Percentiles rank a stretch among this genome's conserved stretches.
These are phyloP conservation scores for Vanessa cardui DNA, from an alignment of 2,888 invertebrate genomes.

Conservation along the genomic window DNA sequence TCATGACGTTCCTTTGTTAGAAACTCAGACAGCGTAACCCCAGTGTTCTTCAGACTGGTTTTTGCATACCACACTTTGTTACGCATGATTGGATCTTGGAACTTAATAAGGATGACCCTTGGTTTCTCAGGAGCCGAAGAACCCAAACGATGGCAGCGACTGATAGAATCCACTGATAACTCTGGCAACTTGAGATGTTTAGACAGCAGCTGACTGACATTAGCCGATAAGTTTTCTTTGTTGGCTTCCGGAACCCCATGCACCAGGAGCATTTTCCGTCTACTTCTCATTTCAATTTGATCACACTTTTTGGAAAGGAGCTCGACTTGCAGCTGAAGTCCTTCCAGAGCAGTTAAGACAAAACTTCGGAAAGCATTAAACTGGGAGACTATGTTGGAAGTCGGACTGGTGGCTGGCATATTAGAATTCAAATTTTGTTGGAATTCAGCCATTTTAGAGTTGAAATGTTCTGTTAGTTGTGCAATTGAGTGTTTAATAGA, in stretches of 20 bases:
- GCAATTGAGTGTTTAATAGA: background rate
- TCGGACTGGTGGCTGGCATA: background rate
- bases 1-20: slow-evolving; percentile 6
- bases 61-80: background rate
- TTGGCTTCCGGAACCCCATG: slow-evolving; percentile 7
- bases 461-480: background rate
- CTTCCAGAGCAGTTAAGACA: background rate
- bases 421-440: background rate
- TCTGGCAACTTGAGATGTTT: background rate
- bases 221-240: background rate
- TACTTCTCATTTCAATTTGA: slow-evolving; percentile 6
- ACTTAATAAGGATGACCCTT: slow-evolving; percentile 9
- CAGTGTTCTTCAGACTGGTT: slow-evolving; percentile 4
- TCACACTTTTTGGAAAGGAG: background rate
- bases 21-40: slow-evolving; percentile 11
- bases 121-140: background rate
- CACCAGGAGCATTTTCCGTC: background rate
- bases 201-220: background rate
- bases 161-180: background rate
- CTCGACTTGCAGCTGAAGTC: slow-evolving; percentile 1
- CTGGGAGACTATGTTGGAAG: background rate
- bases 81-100: slow-evolving; percentile 6
- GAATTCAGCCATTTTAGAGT: background rate
- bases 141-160: slow-evolving; percentile 4
- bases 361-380: slow-evolving; percentile 3